phyloP scores from a whole-genome alignment of 1,140 invertebrate species.

The Colletes latitarsis region DNA sequence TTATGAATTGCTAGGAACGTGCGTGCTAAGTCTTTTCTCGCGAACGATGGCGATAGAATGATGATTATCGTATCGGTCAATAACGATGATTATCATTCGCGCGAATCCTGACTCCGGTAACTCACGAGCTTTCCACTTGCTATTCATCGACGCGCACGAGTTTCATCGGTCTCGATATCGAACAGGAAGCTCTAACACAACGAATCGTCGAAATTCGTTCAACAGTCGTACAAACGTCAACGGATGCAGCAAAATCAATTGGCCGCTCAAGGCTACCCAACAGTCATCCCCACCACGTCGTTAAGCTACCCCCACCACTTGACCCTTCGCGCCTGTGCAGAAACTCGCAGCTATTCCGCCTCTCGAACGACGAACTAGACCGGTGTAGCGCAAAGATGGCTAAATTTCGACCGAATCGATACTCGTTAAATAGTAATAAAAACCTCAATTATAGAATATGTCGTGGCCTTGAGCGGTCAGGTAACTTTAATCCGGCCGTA shows the following conservation, averaged over 20 bases:
- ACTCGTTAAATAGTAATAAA: too few species aligned
- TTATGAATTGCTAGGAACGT: conserved; percentile 23
- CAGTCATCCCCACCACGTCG: too few species aligned
- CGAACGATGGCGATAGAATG: conserved; percentile 2
- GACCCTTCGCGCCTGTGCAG: neutral
- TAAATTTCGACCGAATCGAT: too few species aligned
- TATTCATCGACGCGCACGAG: neutral
- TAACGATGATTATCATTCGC: conserved; percentile 20
- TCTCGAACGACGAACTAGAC: too few species aligned
- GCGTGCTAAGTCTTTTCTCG: conserved; percentile 20
- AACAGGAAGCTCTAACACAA: conserved; percentile 58
- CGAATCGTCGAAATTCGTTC: conserved; percentile 33
- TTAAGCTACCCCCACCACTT: neutral
- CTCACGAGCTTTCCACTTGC: neutral
- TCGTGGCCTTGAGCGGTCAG: neutral
- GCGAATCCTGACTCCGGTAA: conserved; percentile 23
- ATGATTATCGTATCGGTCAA: neutral
- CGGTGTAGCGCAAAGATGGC: too few species aligned
- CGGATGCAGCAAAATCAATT: conserved; percentile 13
- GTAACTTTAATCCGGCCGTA: neutral
- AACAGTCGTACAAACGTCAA: conserved; percentile 13
- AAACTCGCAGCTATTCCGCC: too few species aligned
- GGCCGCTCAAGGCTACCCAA: neutral
- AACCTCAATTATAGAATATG: too few species aligned
- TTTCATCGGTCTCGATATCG: neutral